Percentiles rank a stretch among this genome's conserved stretches.
Evolutionary conservation across 2,797 vertebrate species (phyloP).

Genomic region (Notolepis coatsorum): DNA sequence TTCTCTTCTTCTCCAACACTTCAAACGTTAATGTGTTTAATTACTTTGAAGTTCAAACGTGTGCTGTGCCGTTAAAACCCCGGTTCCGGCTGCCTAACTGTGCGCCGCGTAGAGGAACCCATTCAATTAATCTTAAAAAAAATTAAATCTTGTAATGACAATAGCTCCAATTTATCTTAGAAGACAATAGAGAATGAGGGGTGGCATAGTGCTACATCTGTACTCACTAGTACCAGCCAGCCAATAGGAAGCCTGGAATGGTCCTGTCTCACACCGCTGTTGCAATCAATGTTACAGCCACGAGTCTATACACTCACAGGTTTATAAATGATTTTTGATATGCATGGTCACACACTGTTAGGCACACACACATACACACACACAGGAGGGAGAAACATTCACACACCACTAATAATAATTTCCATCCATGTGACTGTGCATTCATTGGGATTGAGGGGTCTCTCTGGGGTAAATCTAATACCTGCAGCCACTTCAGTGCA

Average conservation of each 20-base stretch:
- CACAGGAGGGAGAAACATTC: not conserved
- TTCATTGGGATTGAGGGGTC: not conserved
- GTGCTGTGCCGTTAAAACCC: slow-evolving; percentile 33
- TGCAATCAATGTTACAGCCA: too few relatives aligned
- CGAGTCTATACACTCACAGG: too few relatives aligned
- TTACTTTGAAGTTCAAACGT: slow-evolving; percentile 62
- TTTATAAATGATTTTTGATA: too few relatives aligned
- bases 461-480: slow-evolving; percentile 24
- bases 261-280: not conserved
- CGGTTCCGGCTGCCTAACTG: not conserved
- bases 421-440: slow-evolving; percentile 3
- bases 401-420: not conserved
- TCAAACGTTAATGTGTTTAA: slow-evolving; percentile 78
- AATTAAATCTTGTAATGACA: slow-evolving; percentile 62
- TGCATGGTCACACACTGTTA: slow-evolving; percentile 32
- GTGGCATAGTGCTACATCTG: slow-evolving; percentile 34
- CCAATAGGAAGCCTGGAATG: too few relatives aligned
- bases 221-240: too few relatives aligned
- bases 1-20: slow-evolving; percentile 46
- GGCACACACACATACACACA: slow-evolving; percentile 13
- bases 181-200: slow-evolving; percentile 65
- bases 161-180: slow-evolving; percentile 66
- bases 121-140: slow-evolving; percentile 71
- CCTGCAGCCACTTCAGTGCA: slow-evolving; percentile 25
- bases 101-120: slow-evolving; percentile 44